Evolutionary conservation across 2,797 vertebrate species (phyloP), one percentile per base, ranked within the genome.

Genomic region (Artibeus lituratus): DNA sequence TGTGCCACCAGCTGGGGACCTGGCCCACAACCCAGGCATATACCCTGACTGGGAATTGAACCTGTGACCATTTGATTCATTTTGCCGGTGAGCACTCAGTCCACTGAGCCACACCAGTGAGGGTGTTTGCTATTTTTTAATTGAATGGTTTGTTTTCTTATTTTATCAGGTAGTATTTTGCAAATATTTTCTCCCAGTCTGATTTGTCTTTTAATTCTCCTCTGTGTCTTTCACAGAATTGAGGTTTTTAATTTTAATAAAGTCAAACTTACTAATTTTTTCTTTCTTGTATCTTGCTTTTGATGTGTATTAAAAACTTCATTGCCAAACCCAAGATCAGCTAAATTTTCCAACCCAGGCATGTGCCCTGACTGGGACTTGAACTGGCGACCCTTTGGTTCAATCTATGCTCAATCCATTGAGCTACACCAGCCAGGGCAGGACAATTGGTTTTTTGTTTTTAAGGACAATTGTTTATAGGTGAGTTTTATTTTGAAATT

Each of bases 401-500:
- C 26, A 26, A 21, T 6, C 21, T 9, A 10, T 11, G 11, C 24
- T 59, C 57, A 29, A 14, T 59, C 57, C 26, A 59, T 29, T 59
- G 57, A 59, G 57, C 4, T 12, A 59, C 57, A 29, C 57, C 57
- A 59, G 10, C 59, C 59, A 62, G 26, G 26, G 26, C 59, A 69
- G n/a, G 11, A 35, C 74, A 35, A 3, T 22, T 35, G 19, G 24
- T 77, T 53, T 24, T 42, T 21, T 32, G 7, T 49, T 77, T 35
- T 51, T 77, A 53, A 77, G 74, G 37, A 82, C 29, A 44, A 2
- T 44, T 62, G 10, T 93, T 70, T 59, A 32, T 83, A 26, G 77
- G 39, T 74, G 69, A 91, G 24, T 73, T 93, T 78, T 70, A 44
- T 78, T 87, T 96, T 82, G 59, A 72, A 59, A 62, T 89, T 85